Percentiles rank a stretch among this genome's conserved stretches.
These are phyloP conservation scores for Synchiropus splendidus DNA, from an alignment of 2,113 vertebrate species.

Conservation along the genomic window DNA sequence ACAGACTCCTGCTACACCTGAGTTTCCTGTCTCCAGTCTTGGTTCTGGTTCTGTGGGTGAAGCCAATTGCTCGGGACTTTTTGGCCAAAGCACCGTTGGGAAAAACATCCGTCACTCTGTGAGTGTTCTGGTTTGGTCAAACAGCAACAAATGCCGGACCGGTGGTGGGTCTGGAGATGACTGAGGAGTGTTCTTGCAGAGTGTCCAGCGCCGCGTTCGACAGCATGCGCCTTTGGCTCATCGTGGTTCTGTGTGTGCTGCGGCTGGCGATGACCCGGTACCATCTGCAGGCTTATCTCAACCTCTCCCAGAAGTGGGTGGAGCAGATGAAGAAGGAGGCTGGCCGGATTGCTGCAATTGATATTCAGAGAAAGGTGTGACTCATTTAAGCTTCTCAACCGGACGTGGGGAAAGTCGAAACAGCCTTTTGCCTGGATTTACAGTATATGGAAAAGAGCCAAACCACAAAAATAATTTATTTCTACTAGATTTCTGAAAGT, in stretches of 20 bases:
- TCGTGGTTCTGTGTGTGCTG: slow-evolving; percentile 72
- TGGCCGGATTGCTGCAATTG: slow-evolving; percentile 76
- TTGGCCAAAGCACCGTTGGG: slow-evolving; percentile 75
- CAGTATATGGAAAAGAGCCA: too few species aligned
- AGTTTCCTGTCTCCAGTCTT: slow-evolving; percentile 84
- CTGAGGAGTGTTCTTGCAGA: slow-evolving; percentile 40
- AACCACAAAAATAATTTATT: too few species aligned
- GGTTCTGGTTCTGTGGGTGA: slow-evolving; percentile 80
- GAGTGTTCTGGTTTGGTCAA: slow-evolving; percentile 34
- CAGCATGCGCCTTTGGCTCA: slow-evolving; percentile 75
- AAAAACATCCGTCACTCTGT: slow-evolving; percentile 73
- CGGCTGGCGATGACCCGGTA: slow-evolving; percentile 70
- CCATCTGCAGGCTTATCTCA: slow-evolving; percentile 92
- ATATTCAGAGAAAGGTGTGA: slow-evolving; percentile 84
- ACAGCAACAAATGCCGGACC: too few species aligned
- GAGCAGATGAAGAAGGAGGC: slow-evolving; percentile 82
- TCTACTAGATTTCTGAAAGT: too few species aligned
- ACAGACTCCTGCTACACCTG: slow-evolving; percentile 77
- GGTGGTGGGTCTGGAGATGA: too few species aligned
- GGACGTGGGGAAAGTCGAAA: too few species aligned
- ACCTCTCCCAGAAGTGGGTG: slow-evolving; percentile 81
- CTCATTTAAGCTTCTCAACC: too few species aligned
- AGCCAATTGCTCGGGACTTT: slow-evolving; percentile 84
- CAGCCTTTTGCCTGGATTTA: too few species aligned
- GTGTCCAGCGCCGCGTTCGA: slow-evolving; percentile 74